These are phyloP conservation scores for Nixonia krombeini DNA, from an alignment of 1,140 invertebrate genomes.

Conservation along the genomic window DNA sequence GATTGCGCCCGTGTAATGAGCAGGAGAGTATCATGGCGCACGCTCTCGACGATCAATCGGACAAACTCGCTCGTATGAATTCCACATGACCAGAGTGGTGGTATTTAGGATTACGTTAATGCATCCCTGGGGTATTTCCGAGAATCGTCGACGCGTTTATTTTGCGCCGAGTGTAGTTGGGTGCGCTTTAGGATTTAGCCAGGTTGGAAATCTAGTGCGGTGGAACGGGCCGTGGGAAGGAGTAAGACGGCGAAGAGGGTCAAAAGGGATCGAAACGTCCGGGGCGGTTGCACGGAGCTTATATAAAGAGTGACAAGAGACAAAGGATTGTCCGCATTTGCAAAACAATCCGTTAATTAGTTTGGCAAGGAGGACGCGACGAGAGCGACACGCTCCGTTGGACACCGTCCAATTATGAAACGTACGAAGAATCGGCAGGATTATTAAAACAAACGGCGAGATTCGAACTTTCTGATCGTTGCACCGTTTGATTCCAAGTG, in stretches of 20 bases:
- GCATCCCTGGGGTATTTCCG: conserved; percentile 50
- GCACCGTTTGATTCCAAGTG: too few relatives aligned
- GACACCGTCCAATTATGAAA: too few relatives aligned
- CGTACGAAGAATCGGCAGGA: too few relatives aligned
- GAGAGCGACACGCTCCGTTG: neutral
- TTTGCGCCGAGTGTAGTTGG: conserved; percentile 48
- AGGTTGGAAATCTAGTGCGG: conserved; percentile 37
- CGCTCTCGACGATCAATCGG: conserved; percentile 46
- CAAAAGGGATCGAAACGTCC: conserved; percentile 35
- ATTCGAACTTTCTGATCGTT: too few relatives aligned
- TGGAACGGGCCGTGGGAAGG: conserved; percentile 29
- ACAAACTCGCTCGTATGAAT: conserved; percentile 52
- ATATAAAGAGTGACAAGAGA: conserved; percentile 38
- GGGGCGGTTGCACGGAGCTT: conserved; percentile 44
- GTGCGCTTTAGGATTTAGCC: conserved; percentile 49
- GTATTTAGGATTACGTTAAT: conserved; percentile 59
- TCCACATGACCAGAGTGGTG: conserved; percentile 48
- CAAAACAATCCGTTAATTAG: conserved; percentile 24
- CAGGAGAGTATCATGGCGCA: conserved; percentile 26
- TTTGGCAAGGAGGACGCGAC: conserved; percentile 5
- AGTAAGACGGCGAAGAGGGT: conserved; percentile 30
- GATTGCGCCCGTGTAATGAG: conserved; percentile 47
- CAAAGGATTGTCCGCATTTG: conserved; percentile 36
- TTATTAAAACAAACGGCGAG: too few relatives aligned
- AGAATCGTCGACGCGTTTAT: conserved; percentile 58